Evolutionary conservation across 2,888 invertebrate species (phyloP), one percentile per base, ranked within the genome.

Genomic region (Tipula unca): DNA sequence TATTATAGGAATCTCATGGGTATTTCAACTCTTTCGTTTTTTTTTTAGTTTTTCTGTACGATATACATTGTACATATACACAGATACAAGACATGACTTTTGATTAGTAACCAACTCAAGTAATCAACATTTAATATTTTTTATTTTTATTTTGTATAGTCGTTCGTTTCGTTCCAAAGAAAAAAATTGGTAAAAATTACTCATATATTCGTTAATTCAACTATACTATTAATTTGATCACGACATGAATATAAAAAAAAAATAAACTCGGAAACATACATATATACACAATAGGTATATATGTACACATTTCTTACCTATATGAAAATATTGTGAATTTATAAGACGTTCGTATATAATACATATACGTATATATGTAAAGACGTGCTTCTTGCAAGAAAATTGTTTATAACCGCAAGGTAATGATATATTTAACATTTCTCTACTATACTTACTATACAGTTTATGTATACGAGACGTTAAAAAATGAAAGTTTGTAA

Each of bases 31-130:
- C 69, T 69, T 69, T 69, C 69, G 69, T 25, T 25, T 32, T 32
- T 32, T 32, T 32, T 32, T 48, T 17, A 3, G 17, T 17, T 48
- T 17, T 48, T 39, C 48, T 69, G 10, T 69, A 25, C 10, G 48
- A n/a, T 48, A 17, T 17, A 17, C 48, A 48, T 8, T 14, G 14
- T n/a, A n/a, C n/a, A n/a, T 54, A 10, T 25, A 69, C 69, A 69
- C 69, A 20, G 25, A 17, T 69, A 69, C 69, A 69, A 69, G 69
- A 25, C 69, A 69, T 69, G 25, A 69, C 69, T 20, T 69, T 69
- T 69, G 69, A 69, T 69, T 69, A 69, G 69, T 69, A 69, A 69
- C 25, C 69, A 69, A 69, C 69, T 69, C 69, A 69, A 69, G 69
- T 25, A 69, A 69, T 69, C 69, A 69, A 69, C 69, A 69, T 69